These are phyloP conservation scores for Podotricha telesiphe DNA, from an alignment of 2,888 invertebrate species.

Conservation along the genomic window DNA sequence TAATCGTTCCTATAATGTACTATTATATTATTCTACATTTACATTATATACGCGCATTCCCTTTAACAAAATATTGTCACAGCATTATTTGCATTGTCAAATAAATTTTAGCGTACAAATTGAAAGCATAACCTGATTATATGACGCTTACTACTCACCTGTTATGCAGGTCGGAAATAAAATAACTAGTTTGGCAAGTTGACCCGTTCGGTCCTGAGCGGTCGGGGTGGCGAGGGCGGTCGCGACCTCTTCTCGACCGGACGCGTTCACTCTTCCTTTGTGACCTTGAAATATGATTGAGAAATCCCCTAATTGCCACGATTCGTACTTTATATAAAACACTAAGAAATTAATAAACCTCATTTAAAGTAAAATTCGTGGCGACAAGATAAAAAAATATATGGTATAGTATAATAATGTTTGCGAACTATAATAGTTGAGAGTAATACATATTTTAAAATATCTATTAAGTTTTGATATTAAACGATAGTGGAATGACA, in stretches of 20 bases:
- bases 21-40: constrained; percentile 3
- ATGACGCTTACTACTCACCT: constrained; percentile 42
- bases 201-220: constrained; percentile 53
- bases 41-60: not conserved
- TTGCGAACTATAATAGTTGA: no score
- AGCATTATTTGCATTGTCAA: constrained; percentile 6
- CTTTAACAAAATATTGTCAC: not conserved
- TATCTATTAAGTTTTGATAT: constrained; percentile 6
- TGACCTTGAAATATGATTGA: constrained; percentile 70
- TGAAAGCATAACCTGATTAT: constrained; percentile 36
- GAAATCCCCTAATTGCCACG: constrained; percentile 33
- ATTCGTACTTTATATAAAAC: not conserved
- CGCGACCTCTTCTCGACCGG: constrained; percentile 74
- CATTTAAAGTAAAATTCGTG: not conserved
- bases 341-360: not conserved
- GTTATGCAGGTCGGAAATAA: constrained; percentile 57
- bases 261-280: constrained; percentile 64
- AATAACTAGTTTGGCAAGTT: constrained; percentile 65
- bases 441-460: not conserved
- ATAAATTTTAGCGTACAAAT: constrained; percentile 10
- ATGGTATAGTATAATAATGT: no score
- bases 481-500: constrained; percentile 5
- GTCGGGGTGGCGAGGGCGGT: constrained; percentile 63
- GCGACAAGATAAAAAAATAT: not conserved
- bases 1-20: constrained; percentile 27